Percentiles rank a stretch among this genome's conserved stretches.
phyloP scores from a whole-genome alignment of 2,113 vertebrate genomes.

The Dryoscopus gambensis region DNA sequence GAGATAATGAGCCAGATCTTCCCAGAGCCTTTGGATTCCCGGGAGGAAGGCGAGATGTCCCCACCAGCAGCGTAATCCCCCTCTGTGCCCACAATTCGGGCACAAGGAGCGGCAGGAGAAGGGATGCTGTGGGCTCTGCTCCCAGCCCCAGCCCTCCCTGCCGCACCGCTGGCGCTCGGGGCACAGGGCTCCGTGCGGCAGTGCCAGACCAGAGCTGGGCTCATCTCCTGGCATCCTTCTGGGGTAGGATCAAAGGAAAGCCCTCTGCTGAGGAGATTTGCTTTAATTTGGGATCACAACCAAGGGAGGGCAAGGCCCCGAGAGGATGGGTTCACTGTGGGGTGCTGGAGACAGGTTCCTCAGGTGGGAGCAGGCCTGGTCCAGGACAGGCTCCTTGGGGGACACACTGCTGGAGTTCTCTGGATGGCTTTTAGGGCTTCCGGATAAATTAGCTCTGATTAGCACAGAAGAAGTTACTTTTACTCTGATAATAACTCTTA shows the following conservation, averaged over 20 bases:
- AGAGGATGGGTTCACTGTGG: background rate
- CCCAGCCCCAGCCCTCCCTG: background rate
- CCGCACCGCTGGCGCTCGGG: background rate
- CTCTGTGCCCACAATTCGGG: accelerated
- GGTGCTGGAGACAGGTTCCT: accelerated
- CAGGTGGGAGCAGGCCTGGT: background rate
- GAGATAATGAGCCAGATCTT: accelerated
- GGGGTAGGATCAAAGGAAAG: background rate
- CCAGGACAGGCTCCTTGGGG: background rate
- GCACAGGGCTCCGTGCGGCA: background rate
- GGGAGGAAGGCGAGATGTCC: background rate
- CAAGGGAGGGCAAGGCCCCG: accelerated
- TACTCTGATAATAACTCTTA: background rate
- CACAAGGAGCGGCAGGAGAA: accelerated
- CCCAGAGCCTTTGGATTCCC: background rate
- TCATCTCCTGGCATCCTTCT: background rate
- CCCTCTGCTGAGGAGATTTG: background rate
- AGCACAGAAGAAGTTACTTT: background rate
- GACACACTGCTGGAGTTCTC: background rate
- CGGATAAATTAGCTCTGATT: background rate
- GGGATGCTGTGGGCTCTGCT: background rate
- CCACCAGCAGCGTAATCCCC: accelerated
- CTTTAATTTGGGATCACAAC: accelerated
- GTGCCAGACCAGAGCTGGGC: background rate
- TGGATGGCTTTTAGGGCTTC: background rate